Base-by-base conservation (phyloP, 2,113 vertebrate genomes). In the Misgurnus anguillicaudatus region DNA sequence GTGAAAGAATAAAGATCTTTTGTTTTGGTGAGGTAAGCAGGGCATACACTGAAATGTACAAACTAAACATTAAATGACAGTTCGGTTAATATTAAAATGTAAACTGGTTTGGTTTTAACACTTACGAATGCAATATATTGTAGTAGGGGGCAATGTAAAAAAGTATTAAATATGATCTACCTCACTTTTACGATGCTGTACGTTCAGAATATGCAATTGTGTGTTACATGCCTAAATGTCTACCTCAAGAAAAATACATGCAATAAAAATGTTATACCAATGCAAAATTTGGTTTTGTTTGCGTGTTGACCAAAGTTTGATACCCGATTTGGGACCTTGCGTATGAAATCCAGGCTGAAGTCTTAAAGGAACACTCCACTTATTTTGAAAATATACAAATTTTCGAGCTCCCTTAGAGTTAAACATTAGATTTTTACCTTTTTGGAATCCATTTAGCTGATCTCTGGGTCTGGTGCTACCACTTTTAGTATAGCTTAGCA, bases 251-350 rank as follows among this genome's bases (percentile, higher is more conserved):
- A 67, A 41, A 58, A n/a, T 10, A 64, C 42, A 61, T 57, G 51
- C 75, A 84, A 78, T 81, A 81, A 84, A 84, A 58, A 16, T 17
- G n/a, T 67, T 65, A 11, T 64, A 78, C n/a, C 17, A 42, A 51
- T 72, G 10, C 38, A 66, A n/a, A 2, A 9, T 4, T 64, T 53
- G 39, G 14, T 3, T 51, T 0, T 7, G 1, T 19, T 6, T 62
- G 0, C 60, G 63, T 24, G 24, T 24, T 24, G 24, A 24, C 24
- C 24, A 24, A 24, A 24, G 24, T 2, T 24, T 24, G 2, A 2
- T 24, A 24, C 2, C 2, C 24, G 2, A 24, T 24, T 24, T 24
- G 24, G 24, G 24, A 24, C 24, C 24, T 2, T 24, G 24, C 1
- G 24, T 24, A 24, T 24, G 24, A 24, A 24, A 24, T 24, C 24